phyloP scores from a whole-genome alignment of 2,888 invertebrate genomes.

The Pristionchus mayeri region DNA sequence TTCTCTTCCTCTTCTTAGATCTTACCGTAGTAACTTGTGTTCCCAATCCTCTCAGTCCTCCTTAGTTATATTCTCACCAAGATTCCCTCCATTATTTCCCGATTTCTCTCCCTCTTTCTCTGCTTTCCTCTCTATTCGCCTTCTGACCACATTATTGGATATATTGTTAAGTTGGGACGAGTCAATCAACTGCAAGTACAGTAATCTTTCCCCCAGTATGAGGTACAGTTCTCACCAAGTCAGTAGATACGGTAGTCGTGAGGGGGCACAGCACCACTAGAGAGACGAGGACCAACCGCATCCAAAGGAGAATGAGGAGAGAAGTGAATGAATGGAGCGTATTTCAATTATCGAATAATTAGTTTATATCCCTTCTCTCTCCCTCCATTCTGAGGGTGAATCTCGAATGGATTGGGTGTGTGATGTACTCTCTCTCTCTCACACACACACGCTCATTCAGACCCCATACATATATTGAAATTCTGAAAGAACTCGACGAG shows the following conservation, averaged over 20 bases:
- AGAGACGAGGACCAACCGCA: slow-evolving; percentile 10
- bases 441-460: too few species aligned
- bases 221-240: slow-evolving; percentile 1
- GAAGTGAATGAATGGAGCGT: too few species aligned
- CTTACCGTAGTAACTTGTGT: background rate
- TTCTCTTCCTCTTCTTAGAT: background rate
- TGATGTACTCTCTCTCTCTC: background rate
- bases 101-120: background rate
- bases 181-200: background rate
- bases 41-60: background rate
- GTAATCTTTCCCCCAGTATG: background rate
- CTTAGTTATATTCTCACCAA: too few species aligned
- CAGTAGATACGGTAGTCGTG: slow-evolving; percentile 1
- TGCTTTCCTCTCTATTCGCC: background rate
- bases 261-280: background rate
- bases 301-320: background rate
- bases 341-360: too few species aligned
- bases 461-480: too few species aligned
- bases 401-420: background rate
- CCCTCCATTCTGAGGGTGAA: background rate
- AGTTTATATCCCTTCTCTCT: background rate
- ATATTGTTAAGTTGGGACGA: background rate
- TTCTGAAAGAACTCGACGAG: too few species aligned
- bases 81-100: background rate
- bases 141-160: background rate